Percentiles rank a stretch among this genome's conserved stretches.
Evolutionary conservation across 2,888 invertebrate genomes (phyloP).

Genomic region (Drosophila affinis): DNA sequence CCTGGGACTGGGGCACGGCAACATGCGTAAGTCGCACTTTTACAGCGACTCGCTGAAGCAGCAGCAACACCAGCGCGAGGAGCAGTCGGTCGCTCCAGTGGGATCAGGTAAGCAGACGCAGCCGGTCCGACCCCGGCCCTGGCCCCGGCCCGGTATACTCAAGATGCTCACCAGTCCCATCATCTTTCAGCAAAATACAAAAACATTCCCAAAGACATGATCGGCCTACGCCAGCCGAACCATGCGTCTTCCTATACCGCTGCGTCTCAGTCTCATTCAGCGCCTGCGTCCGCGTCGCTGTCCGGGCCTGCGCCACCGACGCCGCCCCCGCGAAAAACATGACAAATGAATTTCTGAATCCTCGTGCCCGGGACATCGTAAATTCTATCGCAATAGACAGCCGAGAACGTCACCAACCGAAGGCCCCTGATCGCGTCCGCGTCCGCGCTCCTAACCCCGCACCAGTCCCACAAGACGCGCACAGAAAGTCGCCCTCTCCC

Average conservation of each 20-base stretch:
- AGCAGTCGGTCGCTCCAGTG: constrained; percentile 52
- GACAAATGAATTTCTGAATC: constrained; percentile 83
- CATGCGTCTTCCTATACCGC: constrained; percentile 49
- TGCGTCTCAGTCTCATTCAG: constrained; percentile 25
- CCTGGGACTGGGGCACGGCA: constrained; percentile 21
- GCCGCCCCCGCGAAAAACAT: constrained; percentile 84
- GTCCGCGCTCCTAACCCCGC: background rate
- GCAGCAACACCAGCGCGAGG: constrained; percentile 43
- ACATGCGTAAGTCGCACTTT: constrained; percentile 64
- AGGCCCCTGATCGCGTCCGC: background rate
- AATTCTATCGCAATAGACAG: constrained; percentile 20
- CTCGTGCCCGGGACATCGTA: constrained; percentile 9
- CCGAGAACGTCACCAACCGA: constrained; percentile 10
- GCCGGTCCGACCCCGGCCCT: constrained; percentile 68
- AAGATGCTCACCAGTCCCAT: constrained; percentile 83
- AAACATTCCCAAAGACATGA: constrained; percentile 85
- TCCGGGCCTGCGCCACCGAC: constrained; percentile 77
- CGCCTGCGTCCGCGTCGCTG: background rate
- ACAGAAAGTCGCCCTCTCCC: constrained; percentile 3
- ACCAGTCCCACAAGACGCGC: background rate
- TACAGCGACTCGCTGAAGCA: constrained; percentile 57
- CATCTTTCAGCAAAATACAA: constrained; percentile 84
- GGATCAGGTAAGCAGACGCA: constrained; percentile 74
- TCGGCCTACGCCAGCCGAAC: constrained; percentile 64
- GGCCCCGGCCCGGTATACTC: constrained; percentile 69